These are phyloP conservation scores for Lichenostomus cassidix DNA, from an alignment of 2,113 vertebrate genomes.

Conservation along the genomic window DNA sequence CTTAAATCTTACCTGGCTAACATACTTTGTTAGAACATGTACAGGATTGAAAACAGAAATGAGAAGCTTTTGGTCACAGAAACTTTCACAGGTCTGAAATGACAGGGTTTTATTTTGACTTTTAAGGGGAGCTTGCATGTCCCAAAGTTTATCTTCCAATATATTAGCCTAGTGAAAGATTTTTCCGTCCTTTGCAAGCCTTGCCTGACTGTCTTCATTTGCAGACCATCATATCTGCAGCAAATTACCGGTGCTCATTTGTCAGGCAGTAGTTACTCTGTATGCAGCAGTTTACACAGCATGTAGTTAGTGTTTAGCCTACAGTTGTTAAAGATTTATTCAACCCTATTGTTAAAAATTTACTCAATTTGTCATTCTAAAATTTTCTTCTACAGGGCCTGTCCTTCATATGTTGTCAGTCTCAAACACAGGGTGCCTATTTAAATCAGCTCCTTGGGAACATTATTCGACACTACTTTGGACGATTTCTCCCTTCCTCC, in stretches of 20 bases:
- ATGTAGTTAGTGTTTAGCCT: not conserved
- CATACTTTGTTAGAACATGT: not conserved
- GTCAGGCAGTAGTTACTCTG: not conserved
- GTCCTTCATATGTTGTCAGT: constrained; percentile 81
- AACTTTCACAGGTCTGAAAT: not conserved
- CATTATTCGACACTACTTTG: constrained; percentile 85
- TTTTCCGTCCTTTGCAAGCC: not conserved
- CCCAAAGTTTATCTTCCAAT: not conserved
- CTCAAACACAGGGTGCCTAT: constrained; percentile 83
- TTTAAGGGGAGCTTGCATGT: not conserved
- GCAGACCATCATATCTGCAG: not conserved
- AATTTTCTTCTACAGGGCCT: constrained; percentile 79
- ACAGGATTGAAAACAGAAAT: not conserved
- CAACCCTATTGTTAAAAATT: not conserved
- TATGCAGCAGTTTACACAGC: not conserved
- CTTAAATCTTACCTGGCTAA: not conserved
- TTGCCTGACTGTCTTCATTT: not conserved
- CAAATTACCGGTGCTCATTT: not conserved
- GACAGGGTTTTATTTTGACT: not conserved
- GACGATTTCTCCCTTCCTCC: constrained; percentile 87
- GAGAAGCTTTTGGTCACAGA: not conserved
- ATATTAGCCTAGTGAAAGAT: not conserved
- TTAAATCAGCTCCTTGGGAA: constrained; percentile 88
- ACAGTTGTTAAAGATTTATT: not conserved
- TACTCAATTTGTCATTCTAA: not conserved